Evolutionary conservation across 2,888 invertebrate species (phyloP).

Genomic region (Busseola fusca): DNA sequence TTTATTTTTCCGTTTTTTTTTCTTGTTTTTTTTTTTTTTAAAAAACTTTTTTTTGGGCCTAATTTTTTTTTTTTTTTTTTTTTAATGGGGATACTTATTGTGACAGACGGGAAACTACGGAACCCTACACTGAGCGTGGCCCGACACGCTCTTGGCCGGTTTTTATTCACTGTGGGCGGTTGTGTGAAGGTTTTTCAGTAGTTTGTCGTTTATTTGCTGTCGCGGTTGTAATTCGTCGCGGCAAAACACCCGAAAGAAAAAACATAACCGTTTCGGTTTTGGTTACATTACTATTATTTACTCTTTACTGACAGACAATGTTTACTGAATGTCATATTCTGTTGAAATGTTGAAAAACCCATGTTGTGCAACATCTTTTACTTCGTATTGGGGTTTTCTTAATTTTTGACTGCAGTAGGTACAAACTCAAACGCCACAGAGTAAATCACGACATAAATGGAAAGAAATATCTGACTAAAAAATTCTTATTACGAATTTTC

Average conservation of each 20-base stretch:
- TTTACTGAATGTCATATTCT: not conserved
- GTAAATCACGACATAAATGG: not conserved
- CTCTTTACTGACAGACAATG: not conserved
- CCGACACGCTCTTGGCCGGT: no score
- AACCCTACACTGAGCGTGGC: no score
- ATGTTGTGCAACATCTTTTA: not conserved
- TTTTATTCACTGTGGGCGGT: not conserved
- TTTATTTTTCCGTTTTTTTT: no score
- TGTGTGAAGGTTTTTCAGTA: slow-evolving; percentile 25
- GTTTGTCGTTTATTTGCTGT: slow-evolving; percentile 1
- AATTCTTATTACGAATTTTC: not conserved
- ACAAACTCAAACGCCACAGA: not conserved
- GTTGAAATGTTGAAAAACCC: not conserved
- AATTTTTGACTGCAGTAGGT: not conserved
- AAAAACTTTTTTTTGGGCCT: no score
- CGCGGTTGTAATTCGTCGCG: slow-evolving; percentile 64
- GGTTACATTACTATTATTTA: not conserved
- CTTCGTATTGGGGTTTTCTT: not conserved
- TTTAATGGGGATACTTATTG: no score
- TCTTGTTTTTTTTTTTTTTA: no score
- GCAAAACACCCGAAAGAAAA: slow-evolving; percentile 14
- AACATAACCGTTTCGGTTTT: slow-evolving; percentile 43
- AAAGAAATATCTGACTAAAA: not conserved
- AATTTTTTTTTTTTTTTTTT: no score
- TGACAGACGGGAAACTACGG: no score